phyloP scores from a whole-genome alignment of 1,140 invertebrate species.

The Fragariocoptes setiger region DNA sequence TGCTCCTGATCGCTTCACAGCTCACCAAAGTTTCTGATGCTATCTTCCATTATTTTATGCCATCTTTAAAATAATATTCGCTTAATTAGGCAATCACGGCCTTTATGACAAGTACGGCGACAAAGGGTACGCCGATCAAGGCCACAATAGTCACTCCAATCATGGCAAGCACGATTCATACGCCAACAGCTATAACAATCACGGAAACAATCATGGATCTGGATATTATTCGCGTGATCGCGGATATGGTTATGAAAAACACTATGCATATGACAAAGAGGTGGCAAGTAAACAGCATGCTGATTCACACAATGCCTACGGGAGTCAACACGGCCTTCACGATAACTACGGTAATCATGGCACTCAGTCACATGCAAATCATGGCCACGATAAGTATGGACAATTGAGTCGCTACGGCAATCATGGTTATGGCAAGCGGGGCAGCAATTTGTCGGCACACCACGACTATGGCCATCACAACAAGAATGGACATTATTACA shows the following conservation, averaged over 20 bases:
- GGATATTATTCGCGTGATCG: background rate
- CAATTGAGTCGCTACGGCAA: background rate
- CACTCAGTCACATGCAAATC: background rate
- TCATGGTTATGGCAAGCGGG: background rate
- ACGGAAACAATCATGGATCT: background rate
- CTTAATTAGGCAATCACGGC: background rate
- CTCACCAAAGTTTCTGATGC: too few relatives aligned
- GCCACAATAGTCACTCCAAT: background rate
- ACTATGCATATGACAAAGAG: constrained; percentile 12
- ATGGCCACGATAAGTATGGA: constrained; percentile 4
- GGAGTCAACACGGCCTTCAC: constrained; percentile 1
- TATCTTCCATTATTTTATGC: too few relatives aligned
- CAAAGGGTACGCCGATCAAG: background rate
- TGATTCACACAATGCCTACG: constrained; percentile 5
- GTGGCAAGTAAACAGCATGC: constrained; percentile 8
- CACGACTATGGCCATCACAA: background rate
- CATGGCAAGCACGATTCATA: background rate
- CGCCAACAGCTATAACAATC: background rate
- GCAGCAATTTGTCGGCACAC: background rate
- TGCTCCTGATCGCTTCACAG: too few relatives aligned
- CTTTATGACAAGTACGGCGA: background rate
- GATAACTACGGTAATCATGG: constrained; percentile 4
- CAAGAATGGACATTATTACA: background rate
- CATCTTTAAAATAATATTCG: too few relatives aligned
- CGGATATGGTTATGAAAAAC: constrained; percentile 13